Base-by-base conservation (phyloP, 1,140 invertebrate species). In the Cyclina sinensis region DNA sequence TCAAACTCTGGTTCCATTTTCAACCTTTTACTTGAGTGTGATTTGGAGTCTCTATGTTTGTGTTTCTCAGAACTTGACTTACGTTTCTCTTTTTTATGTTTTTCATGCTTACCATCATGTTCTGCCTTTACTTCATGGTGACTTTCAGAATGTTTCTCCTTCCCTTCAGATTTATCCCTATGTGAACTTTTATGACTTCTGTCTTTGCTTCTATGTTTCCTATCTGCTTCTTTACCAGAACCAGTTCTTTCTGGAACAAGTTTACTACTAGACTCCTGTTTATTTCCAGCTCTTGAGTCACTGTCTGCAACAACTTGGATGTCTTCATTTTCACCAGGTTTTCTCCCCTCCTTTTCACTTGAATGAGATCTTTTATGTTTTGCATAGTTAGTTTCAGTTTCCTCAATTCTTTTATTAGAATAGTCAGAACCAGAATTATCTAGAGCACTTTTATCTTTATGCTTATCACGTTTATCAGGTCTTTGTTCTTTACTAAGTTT, bases 31-130 rank as follows among this genome's bases (percentile, higher is more conserved):
- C 89, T 81, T 87, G 16, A 84, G 39, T 73, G 82, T 81, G n/a
- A 11, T 79, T 81, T 89, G 0, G 9, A n/a, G 39, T 81, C 79
- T 79, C 57, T 79, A 54, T 73, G 82, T 51, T 94, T 94, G 84
- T 78, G 80, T 90, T 90, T 92, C 90, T 80, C n/a, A 1, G 54
- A 59, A 48, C 27, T 48, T 16, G 73, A 78, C 14, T 30, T 76
- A 62, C 78, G 70, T 65, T 86, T 68, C 46, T 82, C 80, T 48
- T 54, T 70, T 5, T 70, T 27, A 65, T n/a, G 24, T 32, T 65
- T 35, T 65, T 65, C 30, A 27, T 65, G 32, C 30, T 65, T 65
- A 57, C 54, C 21, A n/a, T 57, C 54, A 57, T 4, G 16, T 57
- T 57, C 54, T 37, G 12, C 35, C 37, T 70, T 37, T 27, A 14